Evolutionary conservation across 2,888 invertebrate species (phyloP).

Genomic region (Stenodera caucasica): DNA sequence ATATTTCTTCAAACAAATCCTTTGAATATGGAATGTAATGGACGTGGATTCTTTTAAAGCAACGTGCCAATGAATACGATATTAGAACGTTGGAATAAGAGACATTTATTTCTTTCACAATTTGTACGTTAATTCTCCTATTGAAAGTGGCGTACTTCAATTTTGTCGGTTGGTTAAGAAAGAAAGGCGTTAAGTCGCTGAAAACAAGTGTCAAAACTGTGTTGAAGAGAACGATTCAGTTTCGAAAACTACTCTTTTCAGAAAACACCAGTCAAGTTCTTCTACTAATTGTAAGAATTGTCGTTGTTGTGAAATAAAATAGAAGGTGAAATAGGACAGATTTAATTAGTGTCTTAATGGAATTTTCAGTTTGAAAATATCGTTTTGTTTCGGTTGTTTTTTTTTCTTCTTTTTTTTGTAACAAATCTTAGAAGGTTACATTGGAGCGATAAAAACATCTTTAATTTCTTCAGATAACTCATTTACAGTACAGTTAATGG

Average conservation of each 20-base stretch:
- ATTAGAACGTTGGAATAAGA: neutral
- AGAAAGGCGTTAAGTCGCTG: neutral
- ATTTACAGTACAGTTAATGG: constrained; percentile 21
- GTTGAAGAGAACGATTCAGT: too few relatives aligned
- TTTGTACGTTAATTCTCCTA: neutral
- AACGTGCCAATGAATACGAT: neutral
- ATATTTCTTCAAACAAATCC: neutral
- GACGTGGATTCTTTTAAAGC: neutral
- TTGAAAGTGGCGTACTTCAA: neutral
- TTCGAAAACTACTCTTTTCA: too few relatives aligned
- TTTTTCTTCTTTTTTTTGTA: too few relatives aligned
- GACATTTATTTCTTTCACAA: neutral
- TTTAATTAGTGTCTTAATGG: too few relatives aligned
- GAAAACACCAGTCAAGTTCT: too few relatives aligned
- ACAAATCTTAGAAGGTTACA: too few relatives aligned
- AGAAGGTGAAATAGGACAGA: too few relatives aligned
- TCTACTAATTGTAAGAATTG: too few relatives aligned
- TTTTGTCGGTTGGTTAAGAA: neutral
- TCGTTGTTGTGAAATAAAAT: too few relatives aligned
- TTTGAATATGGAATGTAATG: neutral
- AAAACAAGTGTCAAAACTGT: too few relatives aligned
- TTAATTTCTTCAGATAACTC: constrained; percentile 18
- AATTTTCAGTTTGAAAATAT: too few relatives aligned
- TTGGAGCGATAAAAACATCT: constrained; percentile 1
- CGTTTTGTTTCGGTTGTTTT: too few relatives aligned